These are phyloP conservation scores for Spatulosminthurus flaviceps DNA, from an alignment of 2,888 invertebrate genomes.

Conservation along the genomic window DNA sequence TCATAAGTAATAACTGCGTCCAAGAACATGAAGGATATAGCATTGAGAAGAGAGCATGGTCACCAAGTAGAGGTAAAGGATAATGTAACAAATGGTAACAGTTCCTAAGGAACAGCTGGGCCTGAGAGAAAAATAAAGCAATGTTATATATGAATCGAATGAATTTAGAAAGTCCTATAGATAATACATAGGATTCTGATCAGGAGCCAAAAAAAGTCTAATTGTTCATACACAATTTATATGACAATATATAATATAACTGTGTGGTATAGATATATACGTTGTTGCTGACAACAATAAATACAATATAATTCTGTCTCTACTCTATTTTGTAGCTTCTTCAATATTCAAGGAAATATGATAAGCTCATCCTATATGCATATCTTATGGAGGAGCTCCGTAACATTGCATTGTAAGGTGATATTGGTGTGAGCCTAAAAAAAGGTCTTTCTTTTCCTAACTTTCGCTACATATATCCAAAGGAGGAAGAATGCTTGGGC, in stretches of 20 bases:
- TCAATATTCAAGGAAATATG: too few species aligned
- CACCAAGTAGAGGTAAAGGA: neutral
- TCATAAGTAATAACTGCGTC: too few species aligned
- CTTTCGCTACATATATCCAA: neutral
- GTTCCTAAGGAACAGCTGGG: slow-evolving; percentile 15
- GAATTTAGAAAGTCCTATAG: too few species aligned
- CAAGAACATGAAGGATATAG: neutral
- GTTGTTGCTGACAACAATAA: too few species aligned
- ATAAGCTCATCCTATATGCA: too few species aligned
- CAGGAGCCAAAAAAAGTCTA: neutral
- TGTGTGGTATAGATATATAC: too few species aligned
- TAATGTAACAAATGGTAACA: neutral
- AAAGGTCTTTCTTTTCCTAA: neutral
- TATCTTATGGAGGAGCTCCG: too few species aligned
- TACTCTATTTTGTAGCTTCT: neutral
- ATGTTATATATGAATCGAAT: too few species aligned
- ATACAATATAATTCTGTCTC: too few species aligned
- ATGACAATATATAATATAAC: neutral
- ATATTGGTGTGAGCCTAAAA: neutral
- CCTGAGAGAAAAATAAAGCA: neutral
- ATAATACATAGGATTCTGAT: neutral
- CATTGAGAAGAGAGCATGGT: neutral
- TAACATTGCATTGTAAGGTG: too few species aligned
- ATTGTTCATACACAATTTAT: neutral
- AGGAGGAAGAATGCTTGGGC: neutral